These are phyloP conservation scores for Melanchra persicariae DNA, from an alignment of 2,888 invertebrate genomes.

Conservation along the genomic window DNA sequence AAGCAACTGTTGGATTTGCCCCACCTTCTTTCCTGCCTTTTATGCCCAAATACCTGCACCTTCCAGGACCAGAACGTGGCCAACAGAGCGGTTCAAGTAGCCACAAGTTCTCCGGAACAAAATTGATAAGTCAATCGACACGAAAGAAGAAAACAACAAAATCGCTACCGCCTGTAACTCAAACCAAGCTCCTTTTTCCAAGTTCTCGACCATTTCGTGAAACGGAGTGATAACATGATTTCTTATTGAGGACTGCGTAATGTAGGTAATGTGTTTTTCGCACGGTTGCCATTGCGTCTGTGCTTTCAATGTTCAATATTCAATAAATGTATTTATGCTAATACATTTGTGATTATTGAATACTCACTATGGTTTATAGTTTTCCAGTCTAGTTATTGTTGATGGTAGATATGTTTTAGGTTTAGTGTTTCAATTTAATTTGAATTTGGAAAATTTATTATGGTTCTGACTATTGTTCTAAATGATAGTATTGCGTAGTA, in stretches of 20 bases:
- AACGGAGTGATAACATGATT: constrained; percentile 74
- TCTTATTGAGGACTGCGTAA: constrained; percentile 74
- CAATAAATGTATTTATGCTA: too few relatives aligned
- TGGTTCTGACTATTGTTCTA: too few relatives aligned
- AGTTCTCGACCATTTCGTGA: constrained; percentile 66
- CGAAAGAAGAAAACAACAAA: neutral
- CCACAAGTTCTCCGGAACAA: too few relatives aligned
- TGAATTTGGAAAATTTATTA: neutral
- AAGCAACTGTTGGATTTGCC: too few relatives aligned
- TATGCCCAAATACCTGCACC: too few relatives aligned
- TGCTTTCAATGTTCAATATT: too few relatives aligned
- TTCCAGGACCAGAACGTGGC: too few relatives aligned
- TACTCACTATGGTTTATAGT: constrained; percentile 48
- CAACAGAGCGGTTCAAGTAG: too few relatives aligned
- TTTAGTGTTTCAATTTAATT: neutral
- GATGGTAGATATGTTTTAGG: neutral
- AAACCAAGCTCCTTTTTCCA: constrained; percentile 40
- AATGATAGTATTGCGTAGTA: too few relatives aligned
- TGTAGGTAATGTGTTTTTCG: constrained; percentile 72
- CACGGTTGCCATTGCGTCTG: constrained; percentile 69
- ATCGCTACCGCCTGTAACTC: constrained; percentile 44
- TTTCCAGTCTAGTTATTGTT: constrained; percentile 43
- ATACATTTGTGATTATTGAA: constrained; percentile 52
- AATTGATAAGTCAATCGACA: neutral
- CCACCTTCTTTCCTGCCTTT: too few relatives aligned